A percentile compares a stretch with the other conserved stretches of the same genome.
These are phyloP conservation scores for Andrena dorsata DNA, from an alignment of 2,888 invertebrate genomes.

Conservation along the genomic window DNA sequence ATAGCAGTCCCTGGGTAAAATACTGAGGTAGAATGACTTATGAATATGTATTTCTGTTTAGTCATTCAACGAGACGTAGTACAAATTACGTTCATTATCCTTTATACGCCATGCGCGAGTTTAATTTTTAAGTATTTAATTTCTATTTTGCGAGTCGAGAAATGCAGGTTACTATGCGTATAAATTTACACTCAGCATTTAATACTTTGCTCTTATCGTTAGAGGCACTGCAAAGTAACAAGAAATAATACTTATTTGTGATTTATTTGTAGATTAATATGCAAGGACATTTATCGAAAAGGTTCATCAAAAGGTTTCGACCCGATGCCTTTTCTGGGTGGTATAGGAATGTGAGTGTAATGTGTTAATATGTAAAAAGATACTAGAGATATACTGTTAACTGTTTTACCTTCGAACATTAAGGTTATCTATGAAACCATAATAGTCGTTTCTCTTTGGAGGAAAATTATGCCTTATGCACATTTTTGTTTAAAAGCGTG, in stretches of 20 bases:
- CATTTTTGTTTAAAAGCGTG: not conserved
- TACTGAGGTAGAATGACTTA: not conserved
- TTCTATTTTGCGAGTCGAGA: too few species aligned
- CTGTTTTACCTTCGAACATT: not conserved
- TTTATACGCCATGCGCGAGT: too few species aligned
- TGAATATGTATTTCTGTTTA: not conserved
- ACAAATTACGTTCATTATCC: not conserved
- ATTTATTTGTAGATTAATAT: conserved; percentile 86
- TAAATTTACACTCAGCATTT: too few species aligned
- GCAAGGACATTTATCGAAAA: conserved; percentile 90
- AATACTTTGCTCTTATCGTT: not conserved
- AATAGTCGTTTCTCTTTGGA: not conserved
- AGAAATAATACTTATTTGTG: not conserved
- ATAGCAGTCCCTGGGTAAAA: too few species aligned
- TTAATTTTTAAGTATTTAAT: too few species aligned
- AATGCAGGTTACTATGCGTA: too few species aligned
- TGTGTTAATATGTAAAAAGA: conserved; percentile 2
- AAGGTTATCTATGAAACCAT: not conserved
- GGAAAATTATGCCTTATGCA: not conserved
- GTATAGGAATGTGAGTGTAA: conserved; percentile 90
- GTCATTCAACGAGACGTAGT: not conserved
- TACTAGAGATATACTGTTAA: not conserved
- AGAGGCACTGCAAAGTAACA: not conserved
- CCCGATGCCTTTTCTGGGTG: conserved; percentile 91
- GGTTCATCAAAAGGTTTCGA: conserved; percentile 89